These are phyloP conservation scores for Eurytoma adleriae DNA, from an alignment of 2,888 invertebrate genomes.

Conservation along the genomic window DNA sequence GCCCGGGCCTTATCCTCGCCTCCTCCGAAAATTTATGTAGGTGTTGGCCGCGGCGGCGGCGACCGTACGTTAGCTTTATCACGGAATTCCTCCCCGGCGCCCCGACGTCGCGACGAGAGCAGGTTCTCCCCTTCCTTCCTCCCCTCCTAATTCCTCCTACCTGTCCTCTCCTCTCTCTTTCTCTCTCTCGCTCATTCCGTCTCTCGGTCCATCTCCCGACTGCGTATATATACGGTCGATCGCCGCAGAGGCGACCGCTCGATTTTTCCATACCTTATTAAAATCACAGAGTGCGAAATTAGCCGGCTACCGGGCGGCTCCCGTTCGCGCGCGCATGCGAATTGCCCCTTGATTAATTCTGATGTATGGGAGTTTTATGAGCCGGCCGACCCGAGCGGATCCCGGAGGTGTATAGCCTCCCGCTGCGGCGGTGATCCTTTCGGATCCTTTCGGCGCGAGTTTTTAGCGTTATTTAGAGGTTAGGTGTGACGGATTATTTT, in stretches of 20 bases:
- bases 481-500: too few relatives aligned
- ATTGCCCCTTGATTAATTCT: too few relatives aligned
- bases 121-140: constrained; percentile 63
- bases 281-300: constrained; percentile 25
- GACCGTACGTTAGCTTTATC: constrained; percentile 66
- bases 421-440: too few relatives aligned
- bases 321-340: not conserved
- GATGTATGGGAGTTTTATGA: too few relatives aligned
- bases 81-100: constrained; percentile 67
- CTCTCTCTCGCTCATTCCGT: not conserved
- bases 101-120: constrained; percentile 74
- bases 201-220: not conserved
- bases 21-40: constrained; percentile 75
- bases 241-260: not conserved
- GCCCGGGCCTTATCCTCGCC: constrained; percentile 59
- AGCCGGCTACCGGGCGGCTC: constrained; percentile 35
- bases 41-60: constrained; percentile 73
- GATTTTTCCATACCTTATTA: constrained; percentile 23
- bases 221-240: too few relatives aligned
- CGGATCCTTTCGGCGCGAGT: too few relatives aligned
- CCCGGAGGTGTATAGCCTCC: too few relatives aligned
- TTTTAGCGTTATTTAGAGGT: too few relatives aligned
- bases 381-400: too few relatives aligned
- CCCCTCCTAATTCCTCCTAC: not conserved
- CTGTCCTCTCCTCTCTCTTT: constrained; percentile 9